Evolutionary conservation across 2,888 invertebrate genomes (phyloP), one percentile per base, ranked within the genome.

Genomic region (Chaetogeoica ovagalla): DNA sequence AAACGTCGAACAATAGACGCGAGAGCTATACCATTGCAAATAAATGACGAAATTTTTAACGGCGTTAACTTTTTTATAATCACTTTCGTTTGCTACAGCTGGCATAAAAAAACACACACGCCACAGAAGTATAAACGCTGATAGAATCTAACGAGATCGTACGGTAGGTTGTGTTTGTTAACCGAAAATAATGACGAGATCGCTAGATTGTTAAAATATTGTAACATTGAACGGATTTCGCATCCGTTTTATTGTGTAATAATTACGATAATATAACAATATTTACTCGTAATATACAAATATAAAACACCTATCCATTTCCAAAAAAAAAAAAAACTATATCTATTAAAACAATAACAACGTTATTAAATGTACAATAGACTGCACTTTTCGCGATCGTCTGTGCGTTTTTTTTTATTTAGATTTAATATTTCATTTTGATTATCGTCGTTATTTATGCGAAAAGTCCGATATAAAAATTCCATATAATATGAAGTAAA

Each of bases 201-300:
- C 55, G 74, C 57, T 57, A 57, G 65, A 65, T 65, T 65, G 74
- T 74, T 66, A 75, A 65, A 65, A 75, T 73, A 30, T 30, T 37
- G 37, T 65, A 65, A 57, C 74, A 57, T 57, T 39, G 55, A 66
- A 39, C 19, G 15, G 5, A 23, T 57, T 65, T 39, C 65, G 65
- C 55, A 17, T 21, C 30, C 17, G 39, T 71, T 60, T 11, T 48
- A 23, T 66, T 73, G 52, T 63, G 62, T 9, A 69, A 69, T 15
- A 30, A 30, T 30, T 1, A 30, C 30, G 4, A 6, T 43, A 43
- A 43, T 68, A 23, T 63, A 37, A 4, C 17, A 52, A 11, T 52
- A 52, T 17, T 52, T 68, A 68, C n/a, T 15, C 17, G 21, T 17
- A 63, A 43, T 30, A 30, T 30, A 30, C 43, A 63, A 8, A 9